Base-by-base conservation (phyloP, 2,888 invertebrate genomes). In the Hemithea aestivaria region DNA sequence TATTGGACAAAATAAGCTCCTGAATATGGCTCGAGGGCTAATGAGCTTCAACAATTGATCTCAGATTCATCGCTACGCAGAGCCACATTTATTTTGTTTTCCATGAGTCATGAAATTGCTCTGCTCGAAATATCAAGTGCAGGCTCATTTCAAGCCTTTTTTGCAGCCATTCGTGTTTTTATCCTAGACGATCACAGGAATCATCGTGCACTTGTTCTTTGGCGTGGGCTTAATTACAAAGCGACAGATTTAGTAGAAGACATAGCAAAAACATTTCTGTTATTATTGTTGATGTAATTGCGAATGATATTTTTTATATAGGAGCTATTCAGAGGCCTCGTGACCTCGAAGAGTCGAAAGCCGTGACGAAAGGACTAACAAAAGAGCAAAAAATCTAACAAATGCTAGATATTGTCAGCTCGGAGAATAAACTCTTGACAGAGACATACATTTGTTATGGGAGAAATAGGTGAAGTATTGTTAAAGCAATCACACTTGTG, bases 81-180 rank as follows among this genome's bases (percentile, higher is more conserved):
- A 32, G 39, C 31, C 34, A 20, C 35, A 25, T 40, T 41, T 61
- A 59, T 66, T 68, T 71, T 63, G 41, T 42, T 45, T 48, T 33
- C 48, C 60, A 61, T 78, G 75, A 74, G 54, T 74, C 74, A 76
- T 53, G 52, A 49, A 62, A 48, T 56, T 62, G 66, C n/a, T 70
- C 56, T 70, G 70, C 68, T 72, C 66, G 70, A 71, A 71, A 73
- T 78, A 67, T 66, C 59, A 60, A 60, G 61, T 46, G 53, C 56
- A 51, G 54, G 59, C 56, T 64, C 53, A 56, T 58, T 66, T 69
- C 61, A 60, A 53, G 47, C 49, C 54, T 34, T 70, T 76, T 74
- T 73, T 71, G 60, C 45, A 28, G 28, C 46, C 42, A 46, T 52
- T 40, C 48, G n/a, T 28, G 43, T 58, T 70, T 66, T 62, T 62